These are phyloP conservation scores for Anaspis maculata DNA, from an alignment of 2,888 invertebrate species.

Conservation along the genomic window DNA sequence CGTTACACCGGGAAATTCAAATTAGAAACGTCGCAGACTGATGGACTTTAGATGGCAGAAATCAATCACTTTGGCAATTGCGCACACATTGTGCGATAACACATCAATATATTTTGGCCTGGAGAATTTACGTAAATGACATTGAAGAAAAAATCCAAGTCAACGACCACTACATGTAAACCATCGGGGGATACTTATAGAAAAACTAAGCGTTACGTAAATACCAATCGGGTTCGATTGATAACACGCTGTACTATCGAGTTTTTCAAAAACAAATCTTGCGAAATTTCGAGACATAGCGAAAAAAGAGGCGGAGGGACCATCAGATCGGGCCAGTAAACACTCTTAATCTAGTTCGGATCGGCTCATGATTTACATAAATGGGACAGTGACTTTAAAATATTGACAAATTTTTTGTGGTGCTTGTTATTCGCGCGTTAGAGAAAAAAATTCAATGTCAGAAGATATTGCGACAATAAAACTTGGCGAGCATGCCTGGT, in stretches of 20 bases:
- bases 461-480: slow-evolving; percentile 3
- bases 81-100: too few species aligned
- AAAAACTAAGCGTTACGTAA: slow-evolving; percentile 9
- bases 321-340: too few species aligned
- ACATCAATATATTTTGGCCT: too few species aligned
- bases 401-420: slow-evolving; percentile 8
- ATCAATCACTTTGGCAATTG: too few species aligned
- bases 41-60: too few species aligned
- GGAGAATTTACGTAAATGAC: slow-evolving; percentile 11
- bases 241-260: background rate
- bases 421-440: background rate
- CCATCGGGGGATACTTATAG: too few species aligned
- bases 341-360: too few species aligned
- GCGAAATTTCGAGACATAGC: background rate
- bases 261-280: background rate
- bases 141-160: slow-evolving; percentile 11
- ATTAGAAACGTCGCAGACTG: too few species aligned
- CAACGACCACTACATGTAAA: slow-evolving; percentile 3
- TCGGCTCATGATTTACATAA: slow-evolving; percentile 9
- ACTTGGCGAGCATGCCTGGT: background rate
- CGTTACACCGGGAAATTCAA: too few species aligned
- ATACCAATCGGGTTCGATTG: slow-evolving; percentile 4
- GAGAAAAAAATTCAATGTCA: background rate
- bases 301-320: too few species aligned
- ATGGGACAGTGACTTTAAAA: slow-evolving; percentile 13